phyloP scores from a whole-genome alignment of 2,888 invertebrate genomes.

The Troides aeacus region DNA sequence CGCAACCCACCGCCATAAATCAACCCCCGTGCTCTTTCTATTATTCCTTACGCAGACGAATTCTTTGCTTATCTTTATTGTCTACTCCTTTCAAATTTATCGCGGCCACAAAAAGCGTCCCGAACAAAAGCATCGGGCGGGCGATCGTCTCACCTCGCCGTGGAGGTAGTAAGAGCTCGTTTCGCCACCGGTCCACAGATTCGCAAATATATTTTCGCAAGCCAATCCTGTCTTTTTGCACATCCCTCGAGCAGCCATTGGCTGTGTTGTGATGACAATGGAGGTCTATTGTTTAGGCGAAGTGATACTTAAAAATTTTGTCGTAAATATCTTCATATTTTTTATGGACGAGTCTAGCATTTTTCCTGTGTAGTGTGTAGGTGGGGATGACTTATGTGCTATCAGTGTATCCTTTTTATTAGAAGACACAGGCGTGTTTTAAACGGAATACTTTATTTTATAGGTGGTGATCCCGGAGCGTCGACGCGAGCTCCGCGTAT shows the following conservation, averaged over 20 bases:
- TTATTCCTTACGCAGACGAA: slow-evolving; percentile 60
- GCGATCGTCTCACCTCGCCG: slow-evolving; percentile 52
- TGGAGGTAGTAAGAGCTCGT: slow-evolving; percentile 52
- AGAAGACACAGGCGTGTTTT: slow-evolving; percentile 71
- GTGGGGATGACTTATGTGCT: slow-evolving; percentile 61
- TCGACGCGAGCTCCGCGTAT: slow-evolving; percentile 48
- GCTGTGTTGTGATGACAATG: slow-evolving; percentile 57
- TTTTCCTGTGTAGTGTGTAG: slow-evolving; percentile 44
- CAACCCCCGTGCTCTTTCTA: slow-evolving; percentile 68
- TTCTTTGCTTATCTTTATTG: slow-evolving; percentile 74
- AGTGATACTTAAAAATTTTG: slow-evolving; percentile 36
- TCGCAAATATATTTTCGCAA: slow-evolving; percentile 77
- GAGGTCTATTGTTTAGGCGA: slow-evolving; percentile 47
- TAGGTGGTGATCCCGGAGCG: slow-evolving; percentile 69
- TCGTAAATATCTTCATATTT: slow-evolving; percentile 49
- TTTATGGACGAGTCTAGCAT: slow-evolving; percentile 52
- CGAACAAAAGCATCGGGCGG: slow-evolving; percentile 64
- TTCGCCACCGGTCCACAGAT: slow-evolving; percentile 58
- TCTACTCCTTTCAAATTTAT: slow-evolving; percentile 71
- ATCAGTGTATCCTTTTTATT: slow-evolving; percentile 70
- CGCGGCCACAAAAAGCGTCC: slow-evolving; percentile 65
- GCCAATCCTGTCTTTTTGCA: slow-evolving; percentile 67
- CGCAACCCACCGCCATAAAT: slow-evolving; percentile 52
- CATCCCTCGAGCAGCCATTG: slow-evolving; percentile 56
- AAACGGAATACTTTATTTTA: slow-evolving; percentile 79